Percentiles rank a stretch among this genome's conserved stretches.
Evolutionary conservation across 2,797 vertebrate species (phyloP).

Genomic region (Vireo griseus): DNA sequence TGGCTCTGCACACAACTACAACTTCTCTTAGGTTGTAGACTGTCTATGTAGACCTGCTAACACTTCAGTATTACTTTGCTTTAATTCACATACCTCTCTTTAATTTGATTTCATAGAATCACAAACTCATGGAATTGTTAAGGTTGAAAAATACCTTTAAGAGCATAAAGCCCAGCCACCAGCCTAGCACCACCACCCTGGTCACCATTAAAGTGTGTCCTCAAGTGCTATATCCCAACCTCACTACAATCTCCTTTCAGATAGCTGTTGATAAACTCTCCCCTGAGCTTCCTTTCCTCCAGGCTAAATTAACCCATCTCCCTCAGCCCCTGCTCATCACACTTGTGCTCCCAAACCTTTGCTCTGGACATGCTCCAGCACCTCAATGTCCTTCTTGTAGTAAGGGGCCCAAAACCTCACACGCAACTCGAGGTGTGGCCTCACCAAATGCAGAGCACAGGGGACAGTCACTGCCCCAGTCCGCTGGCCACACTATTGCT

Average conservation of each 20-base stretch:
- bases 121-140: neutral
- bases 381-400: neutral
- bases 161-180: neutral
- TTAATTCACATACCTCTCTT: neutral
- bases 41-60: neutral
- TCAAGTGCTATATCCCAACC: neutral
- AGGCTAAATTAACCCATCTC: neutral
- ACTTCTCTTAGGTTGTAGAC: neutral
- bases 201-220: neutral
- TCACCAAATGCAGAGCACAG: accelerated
- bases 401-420: neutral
- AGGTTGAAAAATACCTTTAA: neutral
- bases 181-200: neutral
- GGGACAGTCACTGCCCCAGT: accelerated
- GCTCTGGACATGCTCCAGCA: accelerated
- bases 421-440: accelerated
- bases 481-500: neutral
- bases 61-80: neutral
- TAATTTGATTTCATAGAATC: neutral
- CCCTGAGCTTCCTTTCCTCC: neutral
- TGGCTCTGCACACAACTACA: neutral
- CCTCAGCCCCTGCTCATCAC: neutral
- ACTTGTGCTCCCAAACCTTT: neutral
- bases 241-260: neutral
- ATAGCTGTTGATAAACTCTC: neutral